Percentiles rank a stretch among this genome's conserved stretches.
These are phyloP conservation scores for Thymelicus acteon DNA, from an alignment of 2,888 invertebrate genomes.

Conservation along the genomic window DNA sequence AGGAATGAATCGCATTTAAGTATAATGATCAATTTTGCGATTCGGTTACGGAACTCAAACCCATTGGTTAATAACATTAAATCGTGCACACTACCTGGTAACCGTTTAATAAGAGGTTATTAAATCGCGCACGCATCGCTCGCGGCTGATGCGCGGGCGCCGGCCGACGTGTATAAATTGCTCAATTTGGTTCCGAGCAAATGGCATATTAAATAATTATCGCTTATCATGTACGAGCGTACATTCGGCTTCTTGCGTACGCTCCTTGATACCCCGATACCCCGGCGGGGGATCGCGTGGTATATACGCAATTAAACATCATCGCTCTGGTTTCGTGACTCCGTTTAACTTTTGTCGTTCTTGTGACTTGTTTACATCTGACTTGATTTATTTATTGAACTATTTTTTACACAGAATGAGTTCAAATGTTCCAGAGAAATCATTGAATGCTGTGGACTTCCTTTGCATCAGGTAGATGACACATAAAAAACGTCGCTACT, in stretches of 20 bases:
- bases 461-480: too few relatives aligned
- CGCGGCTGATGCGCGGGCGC: constrained; percentile 46
- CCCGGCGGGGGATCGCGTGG: constrained; percentile 56
- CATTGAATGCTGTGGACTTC: too few relatives aligned
- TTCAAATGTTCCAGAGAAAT: too few relatives aligned
- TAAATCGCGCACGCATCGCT: constrained; percentile 53
- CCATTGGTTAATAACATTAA: constrained; percentile 50
- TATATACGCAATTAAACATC: constrained; percentile 44
- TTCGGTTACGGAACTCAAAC: neutral
- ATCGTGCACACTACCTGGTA: constrained; percentile 57
- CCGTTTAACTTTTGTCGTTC: constrained; percentile 26
- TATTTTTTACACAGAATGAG: neutral
- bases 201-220: constrained; percentile 77
- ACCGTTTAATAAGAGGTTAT: constrained; percentile 53
- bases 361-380: constrained; percentile 30
- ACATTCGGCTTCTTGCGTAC: constrained; percentile 66
- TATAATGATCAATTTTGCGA: neutral
- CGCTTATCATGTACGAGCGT: constrained; percentile 57
- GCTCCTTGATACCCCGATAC: constrained; percentile 50
- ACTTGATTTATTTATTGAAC: constrained; percentile 31
- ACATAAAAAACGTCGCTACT: too few relatives aligned
- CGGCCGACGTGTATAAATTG: constrained; percentile 72
- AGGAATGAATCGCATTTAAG: too few relatives aligned
- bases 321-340: constrained; percentile 30
- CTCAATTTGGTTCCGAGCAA: constrained; percentile 75